Conservation (phyloP, 2,113 vertebrate species). For the Enhydra lutris region DNA sequence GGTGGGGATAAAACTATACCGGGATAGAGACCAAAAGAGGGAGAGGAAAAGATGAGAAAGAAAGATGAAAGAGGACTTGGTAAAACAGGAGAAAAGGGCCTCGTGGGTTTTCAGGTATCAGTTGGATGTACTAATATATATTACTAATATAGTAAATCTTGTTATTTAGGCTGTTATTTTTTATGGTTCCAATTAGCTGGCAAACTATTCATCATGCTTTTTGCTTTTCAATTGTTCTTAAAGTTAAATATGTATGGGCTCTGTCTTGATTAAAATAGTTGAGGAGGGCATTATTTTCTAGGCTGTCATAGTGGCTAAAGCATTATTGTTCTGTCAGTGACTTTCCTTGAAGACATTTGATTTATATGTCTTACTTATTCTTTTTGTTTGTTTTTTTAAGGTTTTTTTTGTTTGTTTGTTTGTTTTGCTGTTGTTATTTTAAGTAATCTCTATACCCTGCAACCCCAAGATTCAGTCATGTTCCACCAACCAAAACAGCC, state of each 20-base stretch:
- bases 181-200: neutral
- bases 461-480: neutral
- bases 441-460: neutral
- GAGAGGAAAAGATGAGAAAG: neutral
- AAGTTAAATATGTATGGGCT: neutral
- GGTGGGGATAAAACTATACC: neutral
- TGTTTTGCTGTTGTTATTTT: neutral
- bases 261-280: neutral
- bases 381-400: neutral
- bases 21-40: neutral
- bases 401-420: too few relatives aligned
- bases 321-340: neutral
- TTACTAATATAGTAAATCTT: neutral
- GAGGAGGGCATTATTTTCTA: neutral
- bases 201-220: neutral
- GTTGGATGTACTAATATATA: neutral
- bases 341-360: neutral
- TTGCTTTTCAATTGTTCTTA: neutral
- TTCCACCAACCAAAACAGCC: neutral
- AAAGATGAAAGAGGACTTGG: neutral
- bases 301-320: neutral
- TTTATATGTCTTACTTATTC: neutral
- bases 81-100: neutral
- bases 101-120: neutral
- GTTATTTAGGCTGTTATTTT: conserved; percentile 1